phyloP scores from a whole-genome alignment of 2,113 vertebrate species.

The Scytalopus superciliaris region DNA sequence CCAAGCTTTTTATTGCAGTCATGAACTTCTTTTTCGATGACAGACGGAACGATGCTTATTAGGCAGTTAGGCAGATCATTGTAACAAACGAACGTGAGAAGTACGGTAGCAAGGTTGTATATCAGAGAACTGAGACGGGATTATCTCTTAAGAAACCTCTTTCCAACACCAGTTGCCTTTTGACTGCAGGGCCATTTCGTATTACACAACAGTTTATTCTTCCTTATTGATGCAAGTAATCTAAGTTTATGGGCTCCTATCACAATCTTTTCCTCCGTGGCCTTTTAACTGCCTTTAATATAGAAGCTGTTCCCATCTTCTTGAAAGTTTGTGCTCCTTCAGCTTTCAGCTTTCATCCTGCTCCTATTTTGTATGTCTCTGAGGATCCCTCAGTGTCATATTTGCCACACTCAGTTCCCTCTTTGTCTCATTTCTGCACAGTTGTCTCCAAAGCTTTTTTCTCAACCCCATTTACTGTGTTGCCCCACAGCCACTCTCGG shows the following conservation, averaged over 20 bases:
- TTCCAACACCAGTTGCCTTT: conserved; percentile 45
- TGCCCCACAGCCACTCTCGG: not conserved
- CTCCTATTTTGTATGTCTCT: not conserved
- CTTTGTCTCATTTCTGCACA: not conserved
- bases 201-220: conserved; percentile 58
- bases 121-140: conserved; percentile 30
- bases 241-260: conserved; percentile 43
- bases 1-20: conserved; percentile 47
- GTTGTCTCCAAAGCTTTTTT: not conserved
- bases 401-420: not conserved
- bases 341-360: not conserved
- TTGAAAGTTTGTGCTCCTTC: not conserved
- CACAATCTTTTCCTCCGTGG: conserved; percentile 32
- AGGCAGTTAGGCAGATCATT: conserved; percentile 7
- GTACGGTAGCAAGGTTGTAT: not conserved
- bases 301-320: not conserved
- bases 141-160: conserved; percentile 50
- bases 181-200: conserved; percentile 17
- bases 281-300: conserved; percentile 33
- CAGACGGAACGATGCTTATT: conserved; percentile 16
- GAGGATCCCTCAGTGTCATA: not conserved
- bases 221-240: conserved; percentile 54
- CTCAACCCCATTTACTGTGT: fast-evolving
- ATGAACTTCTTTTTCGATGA: conserved; percentile 17
- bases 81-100: not conserved